A percentile compares a stretch with the other conserved stretches of the same genome.
Evolutionary conservation across 2,113 vertebrate species (phyloP).

Genomic region (Delphinapterus leucas): DNA sequence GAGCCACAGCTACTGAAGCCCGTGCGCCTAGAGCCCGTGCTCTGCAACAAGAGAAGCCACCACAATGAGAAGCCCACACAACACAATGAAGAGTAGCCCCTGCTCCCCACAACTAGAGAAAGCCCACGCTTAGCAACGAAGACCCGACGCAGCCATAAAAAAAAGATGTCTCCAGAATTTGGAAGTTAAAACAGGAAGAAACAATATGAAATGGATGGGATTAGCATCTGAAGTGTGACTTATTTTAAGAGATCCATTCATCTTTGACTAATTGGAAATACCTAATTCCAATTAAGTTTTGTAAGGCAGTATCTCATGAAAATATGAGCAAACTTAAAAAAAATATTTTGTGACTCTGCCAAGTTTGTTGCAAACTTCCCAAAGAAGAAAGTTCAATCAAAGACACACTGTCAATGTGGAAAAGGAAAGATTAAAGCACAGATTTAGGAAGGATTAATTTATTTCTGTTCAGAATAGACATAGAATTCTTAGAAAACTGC

Average conservation of each 20-base stretch:
- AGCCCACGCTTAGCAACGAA: fast-evolving
- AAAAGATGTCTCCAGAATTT: not conserved
- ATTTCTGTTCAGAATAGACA: not conserved
- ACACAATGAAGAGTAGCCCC: too few relatives aligned
- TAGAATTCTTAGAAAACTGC: not conserved
- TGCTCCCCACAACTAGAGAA: too few relatives aligned
- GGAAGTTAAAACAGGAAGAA: not conserved
- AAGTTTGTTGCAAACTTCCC: not conserved
- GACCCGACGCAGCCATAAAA: too few relatives aligned
- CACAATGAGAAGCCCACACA: too few relatives aligned
- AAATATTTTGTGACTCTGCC: not conserved
- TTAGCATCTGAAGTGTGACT: not conserved
- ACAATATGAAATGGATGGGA: not conserved
- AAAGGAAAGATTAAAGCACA: not conserved
- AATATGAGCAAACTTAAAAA: not conserved
- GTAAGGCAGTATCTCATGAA: not conserved
- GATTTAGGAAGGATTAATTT: not conserved
- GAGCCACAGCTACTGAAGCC: too few relatives aligned
- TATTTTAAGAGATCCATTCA: not conserved
- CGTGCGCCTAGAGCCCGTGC: too few relatives aligned
- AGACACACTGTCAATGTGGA: not conserved
- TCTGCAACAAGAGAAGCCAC: too few relatives aligned
- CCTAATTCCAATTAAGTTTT: not conserved
- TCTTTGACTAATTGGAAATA: slow-evolving; percentile 5
- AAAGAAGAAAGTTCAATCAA: not conserved